Evolutionary conservation across 2,888 invertebrate species (phyloP).

Genomic region (Myopa tessellatipennis): DNA sequence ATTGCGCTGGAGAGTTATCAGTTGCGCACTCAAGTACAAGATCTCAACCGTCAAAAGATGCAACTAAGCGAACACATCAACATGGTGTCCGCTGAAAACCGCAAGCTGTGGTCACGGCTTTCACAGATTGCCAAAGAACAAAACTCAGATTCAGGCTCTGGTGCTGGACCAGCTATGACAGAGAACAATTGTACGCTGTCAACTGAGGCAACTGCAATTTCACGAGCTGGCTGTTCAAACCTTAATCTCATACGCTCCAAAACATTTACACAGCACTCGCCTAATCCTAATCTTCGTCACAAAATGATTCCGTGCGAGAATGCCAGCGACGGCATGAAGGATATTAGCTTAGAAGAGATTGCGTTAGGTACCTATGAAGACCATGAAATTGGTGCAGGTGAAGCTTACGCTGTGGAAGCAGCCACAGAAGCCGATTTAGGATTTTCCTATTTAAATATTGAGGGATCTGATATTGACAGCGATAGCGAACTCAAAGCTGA

Average conservation of each 20-base stretch:
- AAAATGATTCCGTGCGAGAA: constrained; percentile 68
- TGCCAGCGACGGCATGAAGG: constrained; percentile 72
- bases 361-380: constrained; percentile 66
- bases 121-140: constrained; percentile 74
- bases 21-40: constrained; percentile 75
- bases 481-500: constrained; percentile 76
- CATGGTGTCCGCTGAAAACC: constrained; percentile 86
- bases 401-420: constrained; percentile 42
- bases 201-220: constrained; percentile 42
- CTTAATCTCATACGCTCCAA: constrained; percentile 71
- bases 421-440: constrained; percentile 54
- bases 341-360: constrained; percentile 81
- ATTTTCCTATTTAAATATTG: constrained; percentile 61
- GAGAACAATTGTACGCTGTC: constrained; percentile 43
- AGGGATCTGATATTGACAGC: constrained; percentile 43
- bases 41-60: constrained; percentile 79
- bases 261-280: constrained; percentile 78
- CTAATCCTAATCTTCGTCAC: constrained; percentile 71
- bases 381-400: constrained; percentile 43
- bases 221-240: constrained; percentile 49
- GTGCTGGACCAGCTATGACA: constrained; percentile 3
- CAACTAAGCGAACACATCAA: constrained; percentile 81
- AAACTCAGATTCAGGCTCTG: constrained; percentile 22
- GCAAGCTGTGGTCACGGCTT: constrained; percentile 81
- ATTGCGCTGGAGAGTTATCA: constrained; percentile 67